Percentiles rank a stretch among this genome's conserved stretches.
Evolutionary conservation across 2,113 vertebrate genomes (phyloP).

Genomic region (Siniperca knerii): DNA sequence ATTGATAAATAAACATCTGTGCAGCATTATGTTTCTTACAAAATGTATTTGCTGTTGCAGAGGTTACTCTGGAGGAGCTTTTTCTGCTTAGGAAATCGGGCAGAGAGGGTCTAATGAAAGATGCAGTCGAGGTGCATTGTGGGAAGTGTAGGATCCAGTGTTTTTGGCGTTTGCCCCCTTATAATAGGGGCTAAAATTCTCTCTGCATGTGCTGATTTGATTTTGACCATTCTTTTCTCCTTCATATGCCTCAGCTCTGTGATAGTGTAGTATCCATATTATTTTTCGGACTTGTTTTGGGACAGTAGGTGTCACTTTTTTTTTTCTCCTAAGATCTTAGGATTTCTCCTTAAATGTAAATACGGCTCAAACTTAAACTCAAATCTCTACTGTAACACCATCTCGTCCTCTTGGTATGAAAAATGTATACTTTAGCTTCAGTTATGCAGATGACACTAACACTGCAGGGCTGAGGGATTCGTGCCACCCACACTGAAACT

Average conservation of each 20-base stretch:
- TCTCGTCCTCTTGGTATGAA: not conserved
- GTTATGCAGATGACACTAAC: not conserved
- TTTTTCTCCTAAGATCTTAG: not conserved
- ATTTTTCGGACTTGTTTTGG: not conserved
- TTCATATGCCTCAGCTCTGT: not conserved
- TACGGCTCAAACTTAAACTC: not conserved
- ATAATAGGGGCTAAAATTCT: not conserved
- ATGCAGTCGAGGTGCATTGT: not conserved
- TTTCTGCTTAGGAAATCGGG: too few species aligned
- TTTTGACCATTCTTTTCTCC: not conserved
- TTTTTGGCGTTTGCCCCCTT: not conserved
- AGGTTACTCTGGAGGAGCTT: too few species aligned
- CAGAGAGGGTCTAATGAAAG: not conserved
- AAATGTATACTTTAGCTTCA: constrained; percentile 17
- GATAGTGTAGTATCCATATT: too few species aligned
- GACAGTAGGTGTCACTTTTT: not conserved
- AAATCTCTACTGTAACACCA: not conserved
- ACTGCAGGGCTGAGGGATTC: constrained; percentile 15
- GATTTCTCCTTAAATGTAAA: not conserved
- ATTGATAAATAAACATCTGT: too few species aligned
- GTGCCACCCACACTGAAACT: constrained; percentile 60
- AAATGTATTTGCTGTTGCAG: too few species aligned
- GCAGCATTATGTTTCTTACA: too few species aligned
- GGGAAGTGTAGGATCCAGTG: not conserved
- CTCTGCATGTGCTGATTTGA: not conserved